Evolutionary conservation across 35 echinoderm and acorn worm species (phyloP).

Genomic region (Ophioderma brevispina): DNA sequence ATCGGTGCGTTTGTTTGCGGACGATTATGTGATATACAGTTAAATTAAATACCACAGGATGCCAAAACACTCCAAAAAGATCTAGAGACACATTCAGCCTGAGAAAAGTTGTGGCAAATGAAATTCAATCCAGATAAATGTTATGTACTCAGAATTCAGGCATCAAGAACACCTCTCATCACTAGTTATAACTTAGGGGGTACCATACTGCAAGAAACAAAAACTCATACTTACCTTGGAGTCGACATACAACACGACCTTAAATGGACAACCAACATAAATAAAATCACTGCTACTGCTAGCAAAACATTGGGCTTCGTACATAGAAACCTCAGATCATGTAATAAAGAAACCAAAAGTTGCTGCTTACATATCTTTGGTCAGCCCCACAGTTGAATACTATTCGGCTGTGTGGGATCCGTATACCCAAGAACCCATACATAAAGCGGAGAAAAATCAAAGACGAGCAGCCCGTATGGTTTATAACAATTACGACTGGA

Average conservation of each 20-base stretch:
- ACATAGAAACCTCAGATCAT: background rate
- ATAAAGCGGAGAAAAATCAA: too few relatives aligned
- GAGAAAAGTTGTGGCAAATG: background rate
- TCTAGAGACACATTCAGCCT: background rate
- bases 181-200: background rate
- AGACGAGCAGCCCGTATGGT: too few relatives aligned
- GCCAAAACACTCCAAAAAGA: background rate
- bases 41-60: background rate
- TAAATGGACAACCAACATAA: background rate
- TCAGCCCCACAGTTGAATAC: background rate
- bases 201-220: background rate
- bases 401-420: too few relatives aligned
- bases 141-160: background rate
- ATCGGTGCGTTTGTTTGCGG: background rate
- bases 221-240: background rate
- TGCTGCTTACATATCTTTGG: background rate
- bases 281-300: background rate
- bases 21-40: background rate
- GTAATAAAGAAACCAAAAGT: background rate
- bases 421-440: too few relatives aligned
- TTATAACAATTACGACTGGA: too few relatives aligned
- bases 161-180: background rate
- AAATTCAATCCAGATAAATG: background rate
- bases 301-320: background rate
- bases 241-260: background rate